Base-by-base conservation (phyloP, 2,797 vertebrate species). In the Apogon talboti region DNA sequence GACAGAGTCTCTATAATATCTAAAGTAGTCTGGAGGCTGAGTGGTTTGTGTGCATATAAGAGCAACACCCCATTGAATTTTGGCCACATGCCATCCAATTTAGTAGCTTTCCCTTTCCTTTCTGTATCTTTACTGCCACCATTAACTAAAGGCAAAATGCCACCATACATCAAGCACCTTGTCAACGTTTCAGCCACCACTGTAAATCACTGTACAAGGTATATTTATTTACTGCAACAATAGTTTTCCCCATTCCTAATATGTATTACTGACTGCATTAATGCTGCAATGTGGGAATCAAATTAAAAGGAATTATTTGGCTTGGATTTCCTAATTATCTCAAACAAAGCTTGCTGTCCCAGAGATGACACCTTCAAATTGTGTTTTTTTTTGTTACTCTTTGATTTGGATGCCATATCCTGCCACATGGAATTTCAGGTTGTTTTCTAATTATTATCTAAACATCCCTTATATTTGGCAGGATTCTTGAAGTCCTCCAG, bases 71-170 rank as follows among this genome's bases (percentile, higher is more conserved):
- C 42, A 46, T 58, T 58, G 46, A 43, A 46, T 58, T 44, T 33
- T 58, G 55, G 55, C 42, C 11, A 12, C 30, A 8, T 30, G 42
- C 55, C 55, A 58, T 58, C 55, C 14, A 58, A 58, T 58, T 43
- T 58, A 58, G 16, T 44, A 58, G 43, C 55, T 58, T 46, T 46
- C 55, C 15, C 43, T 58, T 58, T 58, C 45, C 55, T 58, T 15
- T 58, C 15, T n/a, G 15, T 58, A 46, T 58, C 55, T 58, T 58
- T 58, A 58, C 55, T 46, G 30, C 55, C 16, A 35, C 55, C 43
- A 58, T 58, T 58, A 58, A 58, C 45, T 58, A 58, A 45, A 35
- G 55, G 43, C 55, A 46, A 58, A 58, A 58, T 37, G 55, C 21
- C 41, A 30, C 15, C 6, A 38, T 28, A 43, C 24, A 57, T 57